phyloP scores from a whole-genome alignment of 2,113 vertebrate genomes.

The Thamnaconus septentrionalis region DNA sequence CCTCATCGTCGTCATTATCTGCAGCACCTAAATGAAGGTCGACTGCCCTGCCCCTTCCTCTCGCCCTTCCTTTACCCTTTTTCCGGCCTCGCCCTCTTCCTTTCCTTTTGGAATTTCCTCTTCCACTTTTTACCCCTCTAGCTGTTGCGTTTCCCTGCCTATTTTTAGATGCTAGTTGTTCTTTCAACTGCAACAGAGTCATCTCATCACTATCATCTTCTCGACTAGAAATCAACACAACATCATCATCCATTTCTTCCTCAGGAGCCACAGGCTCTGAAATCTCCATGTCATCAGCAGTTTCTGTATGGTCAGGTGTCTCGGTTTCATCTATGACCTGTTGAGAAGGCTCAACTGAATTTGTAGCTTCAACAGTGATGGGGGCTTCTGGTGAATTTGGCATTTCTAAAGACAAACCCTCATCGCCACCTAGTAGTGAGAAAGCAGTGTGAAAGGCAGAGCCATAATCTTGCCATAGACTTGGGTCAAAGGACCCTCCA shows the following conservation, averaged over 20 bases:
- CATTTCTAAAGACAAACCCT: conserved; percentile 48
- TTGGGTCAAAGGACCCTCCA: conserved; percentile 77
- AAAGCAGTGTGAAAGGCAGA: conserved; percentile 73
- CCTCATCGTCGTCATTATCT: conserved; percentile 54
- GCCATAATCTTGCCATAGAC: conserved; percentile 67
- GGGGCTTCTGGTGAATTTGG: conserved; percentile 25
- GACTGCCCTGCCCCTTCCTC: conserved; percentile 42
- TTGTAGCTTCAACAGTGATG: conserved; percentile 29
- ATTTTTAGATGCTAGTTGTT: conserved; percentile 50
- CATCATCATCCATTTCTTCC: conserved; percentile 18
- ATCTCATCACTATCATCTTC: conserved; percentile 81
- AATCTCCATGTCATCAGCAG: conserved; percentile 17
- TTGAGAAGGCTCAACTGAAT: conserved; percentile 3
- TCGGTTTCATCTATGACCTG: conserved; percentile 29
- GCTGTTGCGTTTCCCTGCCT: conserved; percentile 50
- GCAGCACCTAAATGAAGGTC: conserved; percentile 55
- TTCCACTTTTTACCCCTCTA: conserved; percentile 30
- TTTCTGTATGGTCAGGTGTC: conserved; percentile 11
- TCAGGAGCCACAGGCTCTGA: conserved; percentile 3
- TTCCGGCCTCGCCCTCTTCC: conserved; percentile 41
- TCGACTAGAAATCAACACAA: conserved; percentile 60
- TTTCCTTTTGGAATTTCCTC: conserved; percentile 52
- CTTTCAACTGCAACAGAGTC: conserved; percentile 77
- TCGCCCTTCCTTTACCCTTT: conserved; percentile 56
- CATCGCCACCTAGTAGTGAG: conserved; percentile 63